Conservation (phyloP, 2,888 invertebrate genomes). For the Agriopis leucophaearia region DNA sequence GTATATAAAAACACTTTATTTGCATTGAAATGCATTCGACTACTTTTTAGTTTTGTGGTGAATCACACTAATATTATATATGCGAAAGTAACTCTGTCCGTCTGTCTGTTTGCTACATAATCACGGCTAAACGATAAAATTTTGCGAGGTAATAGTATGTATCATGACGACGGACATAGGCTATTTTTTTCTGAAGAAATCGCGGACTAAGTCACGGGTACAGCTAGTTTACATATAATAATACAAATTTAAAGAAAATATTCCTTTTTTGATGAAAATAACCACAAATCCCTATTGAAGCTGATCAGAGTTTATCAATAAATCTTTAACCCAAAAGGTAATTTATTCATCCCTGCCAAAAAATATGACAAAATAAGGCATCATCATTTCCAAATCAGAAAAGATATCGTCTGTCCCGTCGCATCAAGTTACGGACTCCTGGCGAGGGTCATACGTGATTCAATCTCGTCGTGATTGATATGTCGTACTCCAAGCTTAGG, state of each 20-base stretch:
- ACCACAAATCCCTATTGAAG: background rate
- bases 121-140: no score
- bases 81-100: no score
- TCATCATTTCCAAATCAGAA: constrained; percentile 19
- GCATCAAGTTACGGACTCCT: constrained; percentile 27
- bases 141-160: no score
- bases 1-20: no score
- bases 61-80: no score
- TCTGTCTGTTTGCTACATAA: no score
- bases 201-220: no score
- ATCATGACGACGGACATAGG: no score
- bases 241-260: background rate
- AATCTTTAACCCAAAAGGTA: background rate
- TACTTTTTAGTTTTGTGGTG: no score
- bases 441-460: constrained; percentile 44
- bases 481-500: constrained; percentile 13
- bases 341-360: constrained; percentile 10
- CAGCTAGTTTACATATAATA: no score
- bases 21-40: no score
- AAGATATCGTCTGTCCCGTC: constrained; percentile 22
- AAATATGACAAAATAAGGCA: constrained; percentile 7
- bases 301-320: background rate
- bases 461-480: constrained; percentile 47
- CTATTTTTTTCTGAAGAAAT: no score
- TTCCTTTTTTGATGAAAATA: background rate